Conservation (phyloP, 2,797 vertebrate species). For the Smutsia temminckii region DNA sequence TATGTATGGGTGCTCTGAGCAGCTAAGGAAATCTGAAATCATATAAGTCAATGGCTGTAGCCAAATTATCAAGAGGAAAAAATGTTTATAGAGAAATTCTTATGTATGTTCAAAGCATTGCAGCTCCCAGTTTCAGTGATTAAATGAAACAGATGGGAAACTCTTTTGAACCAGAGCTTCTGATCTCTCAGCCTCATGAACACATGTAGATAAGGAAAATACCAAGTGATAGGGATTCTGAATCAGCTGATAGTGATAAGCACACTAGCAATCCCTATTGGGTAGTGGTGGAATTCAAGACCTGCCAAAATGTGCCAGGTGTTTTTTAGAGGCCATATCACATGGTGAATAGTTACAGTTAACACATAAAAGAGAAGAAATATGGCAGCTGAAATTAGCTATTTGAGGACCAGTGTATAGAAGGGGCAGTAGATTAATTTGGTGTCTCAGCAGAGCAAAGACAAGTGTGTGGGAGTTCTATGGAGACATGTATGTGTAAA, state of each 20-base stretch:
- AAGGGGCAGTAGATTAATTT: background rate
- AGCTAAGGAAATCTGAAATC: conserved; percentile 37
- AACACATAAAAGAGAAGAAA: background rate
- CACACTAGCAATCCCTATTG: background rate
- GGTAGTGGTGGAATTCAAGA: background rate
- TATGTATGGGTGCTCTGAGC: background rate
- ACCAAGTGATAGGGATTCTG: background rate
- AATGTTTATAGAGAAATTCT: conserved; percentile 21
- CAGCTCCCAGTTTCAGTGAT: background rate
- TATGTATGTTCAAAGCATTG: conserved; percentile 59
- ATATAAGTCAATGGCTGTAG: background rate
- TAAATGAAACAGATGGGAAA: conserved; percentile 46
- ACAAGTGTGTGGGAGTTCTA: background rate
- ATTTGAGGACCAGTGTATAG: background rate
- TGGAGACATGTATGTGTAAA: background rate
- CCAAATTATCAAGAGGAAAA: conserved; percentile 17
- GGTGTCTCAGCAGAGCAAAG: background rate
- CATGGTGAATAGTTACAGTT: background rate
- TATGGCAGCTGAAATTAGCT: background rate
- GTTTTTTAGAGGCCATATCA: background rate
- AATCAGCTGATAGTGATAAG: background rate
- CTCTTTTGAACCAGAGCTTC: background rate
- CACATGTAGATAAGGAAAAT: conserved; percentile 14
- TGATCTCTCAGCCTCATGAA: background rate
- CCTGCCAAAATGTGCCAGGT: background rate